Evolutionary conservation across 2,797 vertebrate genomes (phyloP), one percentile per base, ranked within the genome.

Genomic region (Peromyscus eremicus): DNA sequence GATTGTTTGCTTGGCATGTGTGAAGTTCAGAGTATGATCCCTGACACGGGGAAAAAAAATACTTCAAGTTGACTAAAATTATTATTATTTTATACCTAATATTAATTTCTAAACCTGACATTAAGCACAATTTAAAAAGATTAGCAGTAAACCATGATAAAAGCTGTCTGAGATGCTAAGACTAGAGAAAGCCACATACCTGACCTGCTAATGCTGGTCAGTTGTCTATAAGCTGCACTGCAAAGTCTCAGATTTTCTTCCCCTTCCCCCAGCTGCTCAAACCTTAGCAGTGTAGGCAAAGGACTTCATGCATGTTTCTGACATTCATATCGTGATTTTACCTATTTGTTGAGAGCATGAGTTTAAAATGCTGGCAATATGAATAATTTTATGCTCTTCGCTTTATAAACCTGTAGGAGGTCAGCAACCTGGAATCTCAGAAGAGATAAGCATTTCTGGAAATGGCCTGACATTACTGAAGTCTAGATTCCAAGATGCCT

Each of bases 91-190:
- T 89, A 16, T 13, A 57, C 23, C 16, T 32, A 66, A 46, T 81
- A 82, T 66, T 92, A 93, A 80, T 79, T 94, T 91, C 62, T 71
- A 86, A 94, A 66, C 27, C 13, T 80, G 85, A 29, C 82, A 83
- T 83, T 92, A 80, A 93, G 5, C 17, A 64, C 91, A 75, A 94
- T 60, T 95, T 95, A 37, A 23, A 96, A 89, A 64, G 5, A 77
- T 64, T 34, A 86, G 40, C 12, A 27, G 21, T 79, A 91, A 89
- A n/a, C 9, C 16, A 83, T 84, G 80, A 84, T 81, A 70, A 94
- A 79, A 93, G 19, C 37, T 70, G 46, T n/a, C 37, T 73, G 66
- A 94, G 62, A 76, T 6, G 52, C 37, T 82, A 92, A 75, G 34
- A 75, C 66, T 6, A 34, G 17, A 81, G n/a, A 88, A 76, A 83